These are phyloP conservation scores for Synergus umbraculus DNA, from an alignment of 2,888 invertebrate species.

Conservation along the genomic window DNA sequence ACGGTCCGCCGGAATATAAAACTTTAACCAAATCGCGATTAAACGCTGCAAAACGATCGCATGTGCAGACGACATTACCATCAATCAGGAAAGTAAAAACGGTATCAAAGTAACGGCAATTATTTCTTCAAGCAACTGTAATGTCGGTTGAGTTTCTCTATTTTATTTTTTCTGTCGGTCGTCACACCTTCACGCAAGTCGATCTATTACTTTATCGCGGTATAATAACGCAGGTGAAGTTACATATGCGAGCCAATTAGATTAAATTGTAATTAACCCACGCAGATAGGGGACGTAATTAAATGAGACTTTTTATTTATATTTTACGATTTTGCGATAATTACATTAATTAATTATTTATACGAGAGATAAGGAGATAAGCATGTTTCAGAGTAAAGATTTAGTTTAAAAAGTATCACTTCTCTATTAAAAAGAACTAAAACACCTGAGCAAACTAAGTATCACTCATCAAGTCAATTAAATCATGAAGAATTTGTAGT, in stretches of 20 bases:
- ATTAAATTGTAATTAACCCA: slow-evolving; percentile 11
- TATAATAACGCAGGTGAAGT: background rate
- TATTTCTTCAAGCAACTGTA: slow-evolving; percentile 18
- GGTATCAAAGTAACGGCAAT: slow-evolving; percentile 22
- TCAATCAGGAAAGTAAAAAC: slow-evolving; percentile 13
- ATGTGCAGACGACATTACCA: slow-evolving; percentile 30
- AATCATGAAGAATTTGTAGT: background rate
- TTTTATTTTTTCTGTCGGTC: background rate
- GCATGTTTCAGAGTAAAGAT: background rate
- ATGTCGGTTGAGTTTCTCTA: background rate
- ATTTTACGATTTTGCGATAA: background rate
- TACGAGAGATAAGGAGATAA: background rate
- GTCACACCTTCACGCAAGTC: slow-evolving; percentile 31
- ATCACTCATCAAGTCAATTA: background rate
- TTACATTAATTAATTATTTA: background rate
- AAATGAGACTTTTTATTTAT: background rate
- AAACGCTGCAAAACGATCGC: background rate
- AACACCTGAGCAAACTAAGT: background rate
- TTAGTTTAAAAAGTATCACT: background rate
- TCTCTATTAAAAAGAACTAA: background rate
- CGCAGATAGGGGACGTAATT: background rate
- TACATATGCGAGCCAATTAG: slow-evolving; percentile 15
- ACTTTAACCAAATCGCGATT: background rate
- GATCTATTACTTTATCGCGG: slow-evolving; percentile 23
- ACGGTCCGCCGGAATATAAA: background rate